Percentiles rank a stretch among this genome's conserved stretches.
Conservation (phyloP, 2,113 vertebrate genomes). For the Pan paniscus region DNA sequence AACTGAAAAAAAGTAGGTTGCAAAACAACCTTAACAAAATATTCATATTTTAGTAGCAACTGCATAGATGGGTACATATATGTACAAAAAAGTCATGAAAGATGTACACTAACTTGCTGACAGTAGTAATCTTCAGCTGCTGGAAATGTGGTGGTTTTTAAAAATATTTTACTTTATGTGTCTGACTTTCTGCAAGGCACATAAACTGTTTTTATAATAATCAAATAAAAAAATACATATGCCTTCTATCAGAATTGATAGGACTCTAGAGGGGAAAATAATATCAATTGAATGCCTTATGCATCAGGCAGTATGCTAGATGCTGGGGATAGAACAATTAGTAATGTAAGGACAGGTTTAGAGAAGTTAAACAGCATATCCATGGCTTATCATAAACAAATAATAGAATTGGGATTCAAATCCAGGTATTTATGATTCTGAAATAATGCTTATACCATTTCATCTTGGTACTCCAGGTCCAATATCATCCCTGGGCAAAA, state of each 20-base stretch:
- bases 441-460: constrained; percentile 13
- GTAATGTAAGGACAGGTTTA: neutral
- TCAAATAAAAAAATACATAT: neutral
- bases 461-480: neutral
- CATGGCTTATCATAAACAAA: neutral
- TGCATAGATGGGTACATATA: neutral
- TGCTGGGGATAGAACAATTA: neutral
- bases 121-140: neutral
- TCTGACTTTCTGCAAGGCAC: neutral
- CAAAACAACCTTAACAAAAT: neutral
- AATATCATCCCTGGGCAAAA: neutral
- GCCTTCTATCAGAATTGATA: neutral
- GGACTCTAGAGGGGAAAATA: neutral
- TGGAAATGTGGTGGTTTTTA: neutral
- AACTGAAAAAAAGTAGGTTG: neutral
- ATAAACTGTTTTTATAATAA: neutral
- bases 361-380: neutral
- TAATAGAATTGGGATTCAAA: neutral
- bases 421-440: neutral
- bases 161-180: neutral
- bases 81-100: neutral
- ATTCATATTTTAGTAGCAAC: neutral
- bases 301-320: neutral
- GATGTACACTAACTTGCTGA: neutral
- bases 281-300: neutral